phyloP scores from a whole-genome alignment of 2,888 invertebrate species.

The Acanthosoma haemorrhoidale region DNA sequence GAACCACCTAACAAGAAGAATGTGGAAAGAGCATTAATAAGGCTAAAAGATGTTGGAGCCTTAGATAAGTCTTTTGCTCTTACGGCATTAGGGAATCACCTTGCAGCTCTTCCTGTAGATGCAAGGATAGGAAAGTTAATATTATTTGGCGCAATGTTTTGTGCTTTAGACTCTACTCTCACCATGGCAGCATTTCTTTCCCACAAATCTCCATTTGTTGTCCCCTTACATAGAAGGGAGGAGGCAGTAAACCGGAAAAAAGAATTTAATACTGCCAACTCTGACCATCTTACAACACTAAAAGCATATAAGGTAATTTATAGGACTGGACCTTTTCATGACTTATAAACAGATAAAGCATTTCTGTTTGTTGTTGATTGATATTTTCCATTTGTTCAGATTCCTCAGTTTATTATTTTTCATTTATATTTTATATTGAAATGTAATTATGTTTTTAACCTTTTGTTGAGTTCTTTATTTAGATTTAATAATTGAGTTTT shows the following conservation, averaged over 20 bases:
- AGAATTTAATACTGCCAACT: constrained; percentile 70
- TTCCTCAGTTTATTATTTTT: no score
- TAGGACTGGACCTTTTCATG: no score
- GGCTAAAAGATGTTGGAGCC: constrained; percentile 73
- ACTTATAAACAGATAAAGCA: no score
- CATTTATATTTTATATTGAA: no score
- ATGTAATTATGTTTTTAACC: no score
- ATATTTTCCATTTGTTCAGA: no score
- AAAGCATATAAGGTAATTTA: constrained; percentile 70
- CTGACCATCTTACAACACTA: constrained; percentile 84
- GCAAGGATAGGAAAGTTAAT: constrained; percentile 88
- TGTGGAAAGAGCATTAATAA: constrained; percentile 61
- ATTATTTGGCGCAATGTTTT: constrained; percentile 84
- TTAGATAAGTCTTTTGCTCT: constrained; percentile 66
- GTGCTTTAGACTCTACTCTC: constrained; percentile 84
- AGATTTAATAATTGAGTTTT: no score
- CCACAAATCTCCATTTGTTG: constrained; percentile 70
- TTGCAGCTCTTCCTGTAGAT: constrained; percentile 85
- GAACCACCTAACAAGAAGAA: constrained; percentile 67
- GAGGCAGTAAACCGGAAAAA: constrained; percentile 67
- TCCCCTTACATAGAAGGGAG: constrained; percentile 66
- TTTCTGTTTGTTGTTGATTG: no score
- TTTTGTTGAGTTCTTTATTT: no score
- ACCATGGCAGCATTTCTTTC: constrained; percentile 83
- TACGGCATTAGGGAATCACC: constrained; percentile 80